Base-by-base conservation (phyloP, 1,140 invertebrate species). In the Caerostris extrusa region DNA sequence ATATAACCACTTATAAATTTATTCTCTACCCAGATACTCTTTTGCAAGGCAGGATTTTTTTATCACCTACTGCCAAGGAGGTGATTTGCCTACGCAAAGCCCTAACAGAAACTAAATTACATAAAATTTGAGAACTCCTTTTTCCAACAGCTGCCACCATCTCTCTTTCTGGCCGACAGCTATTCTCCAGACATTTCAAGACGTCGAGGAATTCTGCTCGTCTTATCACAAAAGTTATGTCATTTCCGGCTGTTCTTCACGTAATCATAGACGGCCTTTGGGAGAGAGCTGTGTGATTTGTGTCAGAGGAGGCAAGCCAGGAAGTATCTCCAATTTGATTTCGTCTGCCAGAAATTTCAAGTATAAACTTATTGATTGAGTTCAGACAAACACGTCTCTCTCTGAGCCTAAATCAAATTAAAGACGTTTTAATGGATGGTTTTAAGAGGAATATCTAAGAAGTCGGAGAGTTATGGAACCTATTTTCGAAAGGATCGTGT, bases 221-320 rank as follows among this genome's bases (percentile, higher is more conserved):
- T 77, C 71, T 77, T 77, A 77, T 77, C 71, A 77, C 71, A 77
- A 77, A 77, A 77, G 71, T 77, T 77, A 77, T 53, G 71, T 77
- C 71, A 50, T 77, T 77, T 77, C 71, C 71, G 71, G 71, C 71
- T 77, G 71, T 77, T 77, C 71, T 77, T 77, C 71, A 77, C 34
- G 71, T 77, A 77, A 77, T 77, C 71, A 77, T 77, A 77, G 71
- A 34, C 71, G 50, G 71, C 71, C 71, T 14, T 50, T 77, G 71
- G 71, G 71, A 77, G 71, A 12, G 34, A 77, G 53, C 71, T 77
- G 19, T 77, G 34, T 77, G 71, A 77, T 77, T 77, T 77, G 71
- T 77, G 71, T 77, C 71, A 53, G 50, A 77, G 71, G 50, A 77
- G 71, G 71, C 71, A 77, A 50, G 19, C 5, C 34, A 77, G 71